Percentiles rank a stretch among this genome's conserved stretches.
These are phyloP conservation scores for Atopsyche davidsoni DNA, from an alignment of 1,140 invertebrate genomes.

Conservation along the genomic window DNA sequence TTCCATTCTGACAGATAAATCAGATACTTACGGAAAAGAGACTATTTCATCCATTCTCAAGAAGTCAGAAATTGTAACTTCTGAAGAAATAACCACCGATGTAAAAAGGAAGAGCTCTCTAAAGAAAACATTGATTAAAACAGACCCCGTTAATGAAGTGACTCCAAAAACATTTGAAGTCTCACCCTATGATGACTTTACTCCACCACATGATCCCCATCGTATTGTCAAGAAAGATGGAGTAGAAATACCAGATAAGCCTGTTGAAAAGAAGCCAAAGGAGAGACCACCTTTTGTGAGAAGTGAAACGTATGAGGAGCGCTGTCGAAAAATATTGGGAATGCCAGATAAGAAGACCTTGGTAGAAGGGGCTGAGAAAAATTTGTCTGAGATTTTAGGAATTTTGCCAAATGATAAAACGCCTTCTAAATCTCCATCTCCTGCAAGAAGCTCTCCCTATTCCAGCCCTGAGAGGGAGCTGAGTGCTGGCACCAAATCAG, in stretches of 20 bases:
- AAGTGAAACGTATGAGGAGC: conserved; percentile 63
- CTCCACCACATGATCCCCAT: conserved; percentile 32
- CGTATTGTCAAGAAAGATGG: conserved; percentile 35
- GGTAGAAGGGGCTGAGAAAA: conserved; percentile 33
- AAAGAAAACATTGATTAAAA: conserved; percentile 37
- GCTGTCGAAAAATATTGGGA: conserved; percentile 59
- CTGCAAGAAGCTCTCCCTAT: conserved; percentile 36
- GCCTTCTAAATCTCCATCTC: conserved; percentile 22
- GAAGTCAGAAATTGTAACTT: conserved; percentile 3
- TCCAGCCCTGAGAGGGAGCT: conserved; percentile 32
- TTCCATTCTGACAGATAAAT: conserved; percentile 8
- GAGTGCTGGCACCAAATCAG: conserved; percentile 25
- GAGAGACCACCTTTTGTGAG: conserved; percentile 46
- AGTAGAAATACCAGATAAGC: conserved; percentile 29
- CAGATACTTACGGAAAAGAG: conserved; percentile 22
- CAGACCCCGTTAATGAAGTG: conserved; percentile 32
- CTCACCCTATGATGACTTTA: conserved; percentile 36
- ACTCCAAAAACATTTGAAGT: conserved; percentile 40
- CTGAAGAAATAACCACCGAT: conserved; percentile 33
- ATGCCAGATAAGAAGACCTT: conserved; percentile 45
- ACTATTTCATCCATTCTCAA: conserved; percentile 16
- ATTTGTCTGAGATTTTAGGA: conserved; percentile 26
- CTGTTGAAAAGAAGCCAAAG: conserved; percentile 31
- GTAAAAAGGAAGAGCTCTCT: conserved; percentile 44
- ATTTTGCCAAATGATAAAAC: conserved; percentile 25